Conservation (phyloP, 2,888 invertebrate species). For the Drosophila buzzatii region DNA sequence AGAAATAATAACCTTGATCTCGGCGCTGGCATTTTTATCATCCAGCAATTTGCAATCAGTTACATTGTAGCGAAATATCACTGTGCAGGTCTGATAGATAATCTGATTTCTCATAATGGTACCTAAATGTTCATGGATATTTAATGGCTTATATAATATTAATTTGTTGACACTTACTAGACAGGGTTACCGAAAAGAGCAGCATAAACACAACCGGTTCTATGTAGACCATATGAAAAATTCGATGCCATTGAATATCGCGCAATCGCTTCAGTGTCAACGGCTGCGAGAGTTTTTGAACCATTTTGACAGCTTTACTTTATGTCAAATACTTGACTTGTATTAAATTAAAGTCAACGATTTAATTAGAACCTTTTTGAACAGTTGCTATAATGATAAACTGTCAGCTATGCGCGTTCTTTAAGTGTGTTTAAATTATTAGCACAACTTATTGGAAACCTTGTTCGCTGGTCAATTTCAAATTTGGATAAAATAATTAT, state of each 20-base stretch:
- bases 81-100: slow-evolving; percentile 89
- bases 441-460: not conserved
- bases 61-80: slow-evolving; percentile 87
- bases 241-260: slow-evolving; percentile 69
- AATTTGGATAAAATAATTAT: not conserved
- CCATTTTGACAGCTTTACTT: slow-evolving; percentile 56
- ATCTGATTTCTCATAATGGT: slow-evolving; percentile 89
- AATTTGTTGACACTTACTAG: slow-evolving; percentile 67
- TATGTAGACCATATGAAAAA: slow-evolving; percentile 81
- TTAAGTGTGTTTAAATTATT: not conserved
- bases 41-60: slow-evolving; percentile 86
- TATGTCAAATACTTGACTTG: not conserved
- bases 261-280: slow-evolving; percentile 63
- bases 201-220: slow-evolving; percentile 83
- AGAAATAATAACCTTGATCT: slow-evolving; percentile 79
- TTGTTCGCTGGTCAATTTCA: not conserved
- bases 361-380: not conserved
- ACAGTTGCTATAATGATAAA: not conserved
- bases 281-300: slow-evolving; percentile 59
- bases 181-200: slow-evolving; percentile 80
- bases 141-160: not conserved
- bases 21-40: slow-evolving; percentile 86
- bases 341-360: not conserved
- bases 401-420: not conserved
- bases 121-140: slow-evolving; percentile 50